Conservation (phyloP, 2,888 invertebrate species). For the Choristoneura rosaceana region DNA sequence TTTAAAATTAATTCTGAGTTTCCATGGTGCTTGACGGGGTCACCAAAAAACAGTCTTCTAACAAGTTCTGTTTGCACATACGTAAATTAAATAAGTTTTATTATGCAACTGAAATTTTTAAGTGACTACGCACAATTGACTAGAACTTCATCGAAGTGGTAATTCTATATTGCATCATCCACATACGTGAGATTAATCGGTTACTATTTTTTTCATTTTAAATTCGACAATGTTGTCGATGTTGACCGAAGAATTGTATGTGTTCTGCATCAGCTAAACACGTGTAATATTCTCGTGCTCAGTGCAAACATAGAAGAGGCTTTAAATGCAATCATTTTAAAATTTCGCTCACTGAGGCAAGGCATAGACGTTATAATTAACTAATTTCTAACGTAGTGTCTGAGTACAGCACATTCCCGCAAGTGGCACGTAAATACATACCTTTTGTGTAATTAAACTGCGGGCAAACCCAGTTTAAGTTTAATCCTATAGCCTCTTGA, state of each 20-base stretch:
- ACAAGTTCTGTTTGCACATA: too few relatives aligned
- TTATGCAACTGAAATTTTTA: slow-evolving; percentile 68
- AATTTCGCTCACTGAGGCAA: slow-evolving; percentile 73
- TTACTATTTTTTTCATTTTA: neutral
- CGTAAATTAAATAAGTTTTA: slow-evolving; percentile 62
- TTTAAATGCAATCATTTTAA: slow-evolving; percentile 59
- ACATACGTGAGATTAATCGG: slow-evolving; percentile 31
- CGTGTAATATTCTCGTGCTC: neutral
- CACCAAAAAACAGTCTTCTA: slow-evolving; percentile 74
- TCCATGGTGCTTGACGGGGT: slow-evolving; percentile 71
- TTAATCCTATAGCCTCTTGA: slow-evolving; percentile 85
- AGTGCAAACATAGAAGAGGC: slow-evolving; percentile 15
- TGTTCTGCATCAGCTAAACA: neutral
- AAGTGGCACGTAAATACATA: slow-evolving; percentile 71
- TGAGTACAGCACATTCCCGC: slow-evolving; percentile 70
- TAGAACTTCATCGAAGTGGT: slow-evolving; percentile 58
- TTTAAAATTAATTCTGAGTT: slow-evolving; percentile 68
- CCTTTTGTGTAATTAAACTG: slow-evolving; percentile 85
- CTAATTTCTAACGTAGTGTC: slow-evolving; percentile 76
- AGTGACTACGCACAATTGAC: slow-evolving; percentile 65
- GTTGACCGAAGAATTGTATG: neutral
- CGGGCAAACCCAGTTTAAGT: slow-evolving; percentile 83
- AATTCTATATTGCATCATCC: slow-evolving; percentile 56
- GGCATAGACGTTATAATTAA: slow-evolving; percentile 71
- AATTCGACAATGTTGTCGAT: neutral